Base-by-base conservation (phyloP, 2,888 invertebrate genomes). In the Idaea aversata region DNA sequence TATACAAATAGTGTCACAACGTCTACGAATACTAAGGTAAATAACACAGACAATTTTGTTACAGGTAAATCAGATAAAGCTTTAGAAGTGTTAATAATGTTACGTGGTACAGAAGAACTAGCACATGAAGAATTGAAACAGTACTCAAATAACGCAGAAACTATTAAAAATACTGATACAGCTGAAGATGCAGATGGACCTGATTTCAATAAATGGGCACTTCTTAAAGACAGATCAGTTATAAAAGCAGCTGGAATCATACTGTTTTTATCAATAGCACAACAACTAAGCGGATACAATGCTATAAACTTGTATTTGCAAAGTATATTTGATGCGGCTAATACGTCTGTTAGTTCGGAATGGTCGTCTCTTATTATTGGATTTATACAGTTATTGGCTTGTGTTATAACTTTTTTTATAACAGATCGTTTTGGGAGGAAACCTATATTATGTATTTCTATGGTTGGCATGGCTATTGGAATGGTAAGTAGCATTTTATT, bases 291-390 rank as follows among this genome's bases (percentile, higher is more conserved):
- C 0, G 83, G 84, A 0, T 83, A 73, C 47, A 82, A 82, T 34
- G 76, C 80, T 4, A 79, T 85, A 0, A 67, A 75, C 34, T 78
- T 76, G 66, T 86, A 84, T 67, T 67, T 84, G 60, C 84, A 84
- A 74, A 78, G 79, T 2, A 79, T 86, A 64, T 73, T 86, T 62
- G 77, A 77, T 34, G 77, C 79, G 1, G 80, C 84, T 0, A 71
- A 79, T 0, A 84, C 84, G 0, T 76, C 70, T 16, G 68, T 85
- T 0, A 77, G 72, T 15, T 75, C 86, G 4, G 81, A 82, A 63
- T 67, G 78, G 5, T 79, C 82, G 0, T 85, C 85, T 0, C 77
- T 81, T 0, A 65, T 84, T 2, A 73, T 85, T 60, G 85, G 85
- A 0, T 34, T 77, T 0, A 76, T 84, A 15, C 83, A 85, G 65